Conservation (phyloP, 2,113 vertebrate genomes). For the Chauna torquata region DNA sequence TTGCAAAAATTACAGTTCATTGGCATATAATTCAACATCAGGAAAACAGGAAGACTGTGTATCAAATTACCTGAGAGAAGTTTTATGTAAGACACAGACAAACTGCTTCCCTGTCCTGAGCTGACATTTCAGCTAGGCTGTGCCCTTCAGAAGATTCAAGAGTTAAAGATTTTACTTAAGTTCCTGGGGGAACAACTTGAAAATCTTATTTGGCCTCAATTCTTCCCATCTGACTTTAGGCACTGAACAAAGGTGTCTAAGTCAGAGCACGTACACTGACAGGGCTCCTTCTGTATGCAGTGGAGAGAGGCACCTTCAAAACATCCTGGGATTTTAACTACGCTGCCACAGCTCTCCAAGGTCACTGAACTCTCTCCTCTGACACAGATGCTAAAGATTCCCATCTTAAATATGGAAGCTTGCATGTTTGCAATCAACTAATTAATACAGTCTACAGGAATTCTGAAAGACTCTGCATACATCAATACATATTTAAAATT, state of each 20-base stretch:
- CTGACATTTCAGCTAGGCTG: not conserved
- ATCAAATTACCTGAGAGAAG: not conserved
- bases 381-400: not conserved
- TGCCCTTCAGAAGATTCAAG: constrained; percentile 1
- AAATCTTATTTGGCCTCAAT: constrained; percentile 42
- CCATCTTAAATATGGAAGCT: not conserved
- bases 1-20: not conserved
- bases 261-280: not conserved
- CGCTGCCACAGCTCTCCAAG: not conserved
- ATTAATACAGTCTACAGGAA: not conserved
- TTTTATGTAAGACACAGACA: not conserved
- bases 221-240: not conserved
- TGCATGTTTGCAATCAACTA: not conserved
- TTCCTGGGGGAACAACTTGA: not conserved
- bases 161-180: constrained; percentile 26
- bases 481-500: not conserved
- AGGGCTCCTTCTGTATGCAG: not conserved
- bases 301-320: not conserved
- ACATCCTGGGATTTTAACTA: not conserved
- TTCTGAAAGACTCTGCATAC: not conserved
- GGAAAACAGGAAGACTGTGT: not conserved
- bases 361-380: not conserved
- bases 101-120: not conserved
- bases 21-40: not conserved
- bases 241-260: constrained; percentile 10